phyloP scores from a whole-genome alignment of 2,888 invertebrate genomes.

The Calliphora vomitoria region DNA sequence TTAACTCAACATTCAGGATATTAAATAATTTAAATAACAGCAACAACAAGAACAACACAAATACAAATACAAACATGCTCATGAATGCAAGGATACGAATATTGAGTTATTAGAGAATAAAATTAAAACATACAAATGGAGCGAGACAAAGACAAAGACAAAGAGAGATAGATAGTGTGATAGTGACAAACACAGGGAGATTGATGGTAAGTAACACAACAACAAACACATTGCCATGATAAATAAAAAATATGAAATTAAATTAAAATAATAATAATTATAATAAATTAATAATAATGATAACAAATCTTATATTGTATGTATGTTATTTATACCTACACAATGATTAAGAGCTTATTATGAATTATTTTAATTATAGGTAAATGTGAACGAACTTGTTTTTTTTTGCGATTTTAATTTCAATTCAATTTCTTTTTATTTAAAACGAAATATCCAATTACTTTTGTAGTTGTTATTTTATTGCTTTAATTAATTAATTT shows the following conservation, averaged over 20 bases:
- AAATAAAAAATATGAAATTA: conserved; percentile 36
- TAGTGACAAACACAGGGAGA: conserved; percentile 1
- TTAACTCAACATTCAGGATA: conserved; percentile 24
- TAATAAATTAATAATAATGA: conserved; percentile 4
- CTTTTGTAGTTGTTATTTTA: neutral
- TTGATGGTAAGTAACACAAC: conserved; percentile 47
- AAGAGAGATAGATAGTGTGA: neutral
- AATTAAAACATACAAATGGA: conserved; percentile 42
- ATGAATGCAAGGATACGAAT: conserved; percentile 14
- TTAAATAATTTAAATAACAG: neutral
- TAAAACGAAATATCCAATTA: neutral
- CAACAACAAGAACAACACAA: conserved; percentile 49
- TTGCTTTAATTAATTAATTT: neutral
- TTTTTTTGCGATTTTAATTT: neutral
- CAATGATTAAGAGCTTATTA: neutral
- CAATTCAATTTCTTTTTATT: neutral
- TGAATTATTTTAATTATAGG: conserved; percentile 12
- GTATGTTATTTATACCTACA: neutral
- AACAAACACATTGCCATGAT: conserved; percentile 51
- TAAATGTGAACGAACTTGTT: neutral
- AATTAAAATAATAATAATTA: conserved; percentile 30
- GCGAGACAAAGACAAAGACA: neutral
- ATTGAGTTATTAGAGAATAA: conserved; percentile 7
- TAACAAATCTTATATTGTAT: conserved; percentile 2
- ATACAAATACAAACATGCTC: conserved; percentile 36